Conservation (phyloP, 2,797 vertebrate genomes). For the Eulemur rubriventer region DNA sequence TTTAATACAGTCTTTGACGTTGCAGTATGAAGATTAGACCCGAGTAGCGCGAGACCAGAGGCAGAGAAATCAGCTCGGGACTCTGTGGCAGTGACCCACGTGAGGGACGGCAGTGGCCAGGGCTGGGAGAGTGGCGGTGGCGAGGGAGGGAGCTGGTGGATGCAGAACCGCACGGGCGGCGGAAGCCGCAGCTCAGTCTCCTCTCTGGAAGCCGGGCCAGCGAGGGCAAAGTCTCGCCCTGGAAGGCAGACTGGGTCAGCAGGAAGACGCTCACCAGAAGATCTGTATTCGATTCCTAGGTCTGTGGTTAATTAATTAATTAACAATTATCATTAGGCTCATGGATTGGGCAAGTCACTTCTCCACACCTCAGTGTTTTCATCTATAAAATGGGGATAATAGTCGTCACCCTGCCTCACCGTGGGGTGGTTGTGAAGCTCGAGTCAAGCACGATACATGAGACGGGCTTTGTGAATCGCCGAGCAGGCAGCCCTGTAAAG, state of each 20-base stretch:
- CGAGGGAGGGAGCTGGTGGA: background rate
- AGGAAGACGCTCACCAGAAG: background rate
- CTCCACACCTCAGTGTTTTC: background rate
- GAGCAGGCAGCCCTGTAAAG: background rate
- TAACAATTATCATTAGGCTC: background rate
- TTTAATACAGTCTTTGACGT: background rate
- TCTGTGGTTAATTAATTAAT: background rate
- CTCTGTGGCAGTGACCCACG: background rate
- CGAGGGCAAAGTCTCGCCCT: background rate
- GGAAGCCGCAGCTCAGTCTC: too few relatives aligned
- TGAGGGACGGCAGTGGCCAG: background rate
- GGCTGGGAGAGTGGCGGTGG: fast-evolving
- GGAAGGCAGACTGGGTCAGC: background rate
- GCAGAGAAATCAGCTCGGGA: background rate
- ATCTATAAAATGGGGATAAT: background rate
- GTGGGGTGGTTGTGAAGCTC: background rate
- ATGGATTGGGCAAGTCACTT: background rate
- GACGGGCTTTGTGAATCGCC: background rate
- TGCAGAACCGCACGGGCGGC: background rate
- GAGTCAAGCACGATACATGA: background rate
- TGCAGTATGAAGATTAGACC: background rate
- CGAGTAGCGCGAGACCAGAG: background rate
- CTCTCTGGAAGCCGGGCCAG: background rate
- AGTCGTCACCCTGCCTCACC: background rate
- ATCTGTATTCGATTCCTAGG: background rate